Base-by-base conservation (phyloP, 1,140 invertebrate species). In the Caenorhabditis brenneri region DNA sequence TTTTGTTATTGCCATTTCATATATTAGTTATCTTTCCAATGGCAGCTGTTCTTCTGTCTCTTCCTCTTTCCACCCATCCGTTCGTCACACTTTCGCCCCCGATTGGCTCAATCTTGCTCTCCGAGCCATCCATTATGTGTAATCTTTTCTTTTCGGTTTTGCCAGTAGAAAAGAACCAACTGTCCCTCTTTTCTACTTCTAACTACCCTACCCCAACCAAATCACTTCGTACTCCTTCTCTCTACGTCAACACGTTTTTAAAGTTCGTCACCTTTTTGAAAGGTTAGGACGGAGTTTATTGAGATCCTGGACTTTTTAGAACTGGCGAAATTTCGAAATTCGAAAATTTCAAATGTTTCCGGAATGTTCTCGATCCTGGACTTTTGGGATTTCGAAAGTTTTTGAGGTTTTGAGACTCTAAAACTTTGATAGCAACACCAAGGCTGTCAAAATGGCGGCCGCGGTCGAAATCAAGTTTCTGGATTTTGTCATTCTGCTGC, bases 41-140 rank as follows among this genome's bases (percentile, higher is more conserved):
- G 39, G 39, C 74, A 79, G 74, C n/a, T 79, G 74, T 79, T 79
- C 48, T 31, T 79, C 29, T 51, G 1, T 9, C 48, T 79, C 74
- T 48, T 22, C 31, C 6, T 39, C 60, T 31, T 39, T 69, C 60
- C 60, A 69, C 15, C 48, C 74, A 24, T 16, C 74, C 74, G 48
- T 79, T 79, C 74, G 48, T 79, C 74, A 51, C 27, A n/a, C 16
- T 79, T n/a, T 51, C 19, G 12, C 27, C 36, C 15, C 39, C 29
- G n/a, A 42, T 42, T 42, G 39, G 39, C 39, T 42, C 39, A 6
- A 5, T 42, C n/a, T 31, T 48, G 12, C 42, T 79, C 78, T 79
- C 36, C 16, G 36, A 29, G 39, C 24, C 16, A n/a, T n/a, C n/a
- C n/a, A 49, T 22, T 33, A 19, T 48, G 39, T 79, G 46, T 79